phyloP scores from a whole-genome alignment of 2,797 vertebrate species.

The Galagoides demidoff region DNA sequence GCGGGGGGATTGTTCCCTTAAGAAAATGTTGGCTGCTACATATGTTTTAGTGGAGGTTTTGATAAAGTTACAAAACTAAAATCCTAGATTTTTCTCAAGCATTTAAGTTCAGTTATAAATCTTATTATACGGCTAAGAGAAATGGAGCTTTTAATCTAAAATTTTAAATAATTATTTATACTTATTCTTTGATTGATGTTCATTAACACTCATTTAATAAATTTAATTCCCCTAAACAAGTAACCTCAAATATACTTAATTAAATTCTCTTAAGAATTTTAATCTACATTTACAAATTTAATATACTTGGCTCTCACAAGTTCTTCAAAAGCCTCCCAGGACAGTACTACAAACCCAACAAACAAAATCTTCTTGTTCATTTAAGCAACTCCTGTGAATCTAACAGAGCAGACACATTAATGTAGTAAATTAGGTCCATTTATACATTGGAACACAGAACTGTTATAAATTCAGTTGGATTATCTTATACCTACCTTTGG shows the following conservation, averaged over 20 bases:
- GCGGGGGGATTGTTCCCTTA: background rate
- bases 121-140: slow-evolving; percentile 8
- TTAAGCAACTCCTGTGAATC: background rate
- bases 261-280: slow-evolving; percentile 47
- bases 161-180: slow-evolving; percentile 32
- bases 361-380: slow-evolving; percentile 28
- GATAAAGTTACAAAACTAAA: slow-evolving; percentile 30
- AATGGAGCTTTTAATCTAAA: slow-evolving; percentile 33
- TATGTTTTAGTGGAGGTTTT: slow-evolving; percentile 52
- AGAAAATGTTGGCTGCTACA: background rate
- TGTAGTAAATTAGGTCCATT: slow-evolving; percentile 18
- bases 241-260: slow-evolving; percentile 59
- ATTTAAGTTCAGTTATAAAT: slow-evolving; percentile 37
- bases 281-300: slow-evolving; percentile 42
- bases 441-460: background rate
- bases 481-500: slow-evolving; percentile 21
- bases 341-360: background rate
- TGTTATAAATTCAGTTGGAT: slow-evolving; percentile 31
- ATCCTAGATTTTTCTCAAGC: slow-evolving; percentile 29
- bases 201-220: slow-evolving; percentile 43
- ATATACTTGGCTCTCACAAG: slow-evolving; percentile 40
- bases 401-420: slow-evolving; percentile 36
- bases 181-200: slow-evolving; percentile 52
- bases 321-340: slow-evolving; percentile 9
- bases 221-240: slow-evolving; percentile 46